These are phyloP conservation scores for Pithys albifrons DNA, from an alignment of 2,113 vertebrate genomes.

Conservation along the genomic window DNA sequence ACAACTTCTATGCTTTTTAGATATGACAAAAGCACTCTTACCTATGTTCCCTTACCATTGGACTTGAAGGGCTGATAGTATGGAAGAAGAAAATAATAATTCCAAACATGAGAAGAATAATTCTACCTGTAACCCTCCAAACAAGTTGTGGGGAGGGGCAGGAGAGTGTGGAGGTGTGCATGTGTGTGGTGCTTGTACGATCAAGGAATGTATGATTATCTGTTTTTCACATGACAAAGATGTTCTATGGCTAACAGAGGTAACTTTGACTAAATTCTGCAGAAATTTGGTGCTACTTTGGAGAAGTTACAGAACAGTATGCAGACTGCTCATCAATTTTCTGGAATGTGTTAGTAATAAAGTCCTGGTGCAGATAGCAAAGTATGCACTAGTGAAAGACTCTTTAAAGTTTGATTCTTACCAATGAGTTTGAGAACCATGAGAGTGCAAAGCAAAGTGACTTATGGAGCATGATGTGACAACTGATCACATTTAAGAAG, in stretches of 20 bases:
- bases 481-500: background rate
- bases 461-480: background rate
- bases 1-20: background rate
- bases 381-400: background rate
- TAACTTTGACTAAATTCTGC: background rate
- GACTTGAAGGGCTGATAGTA: background rate
- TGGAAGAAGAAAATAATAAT: background rate
- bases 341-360: background rate
- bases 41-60: background rate
- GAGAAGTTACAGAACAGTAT: background rate
- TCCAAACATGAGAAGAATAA: background rate
- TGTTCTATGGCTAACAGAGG: background rate
- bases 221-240: background rate
- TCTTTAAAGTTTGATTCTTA: background rate
- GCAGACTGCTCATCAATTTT: background rate
- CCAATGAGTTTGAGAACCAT: background rate
- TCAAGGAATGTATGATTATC: background rate
- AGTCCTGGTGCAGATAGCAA: background rate
- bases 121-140: background rate
- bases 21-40: background rate
- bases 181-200: background rate
- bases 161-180: background rate
- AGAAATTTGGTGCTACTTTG: background rate
- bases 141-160: background rate
- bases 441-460: background rate